Base-by-base conservation (phyloP, 92 coral and sea anemone species). In the Epizoanthus illoricatus region DNA sequence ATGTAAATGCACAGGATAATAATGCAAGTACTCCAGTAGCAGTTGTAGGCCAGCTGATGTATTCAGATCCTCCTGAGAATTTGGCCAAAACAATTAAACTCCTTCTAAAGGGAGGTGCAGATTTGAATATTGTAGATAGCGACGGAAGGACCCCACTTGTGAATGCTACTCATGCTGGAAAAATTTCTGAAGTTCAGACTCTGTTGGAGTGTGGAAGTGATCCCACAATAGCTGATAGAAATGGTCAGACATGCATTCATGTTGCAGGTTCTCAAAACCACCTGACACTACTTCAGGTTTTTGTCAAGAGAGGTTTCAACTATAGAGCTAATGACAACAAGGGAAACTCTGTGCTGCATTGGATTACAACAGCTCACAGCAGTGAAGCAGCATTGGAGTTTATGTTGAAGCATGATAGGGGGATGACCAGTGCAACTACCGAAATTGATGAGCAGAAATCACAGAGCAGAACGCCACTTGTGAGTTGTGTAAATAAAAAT, bases 41-140 rank as follows among this genome's bases (percentile, higher is more conserved):
- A 9, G 23, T 39, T 16, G 21, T 58, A n/a, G 67, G 75, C 16
- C 20, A 19, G 43, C 13, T n/a, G 7, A 9, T 17, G 54, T 68
- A 66, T 43, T 19, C 58, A 15, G 47, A 40, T 13, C 12, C 18
- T 24, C 45, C 20, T 19, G 40, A 62, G n/a, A 36, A 23, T n/a
- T 9, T 83, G 45, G 15, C 21, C 23, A 73, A 72, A 21, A 63
- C 54, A 36, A 28, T 83, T 83, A 9, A 73, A 10, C 69, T 73
- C 41, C 80, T 83, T 28, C 41, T 83, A 12, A 45, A 83, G 19
- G 69, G 47, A 36, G 83, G 86, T 23, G 86, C 86, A 73, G 83
- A 83, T 43, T 82, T 83, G 54, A 72, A 72, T 61, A 70, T 74
- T 83, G 42, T 36, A 10, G 70, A 83, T 24, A 24, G 45, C 9